Conservation (phyloP, 2,113 vertebrate species). For the Sclerurus mexicanus region DNA sequence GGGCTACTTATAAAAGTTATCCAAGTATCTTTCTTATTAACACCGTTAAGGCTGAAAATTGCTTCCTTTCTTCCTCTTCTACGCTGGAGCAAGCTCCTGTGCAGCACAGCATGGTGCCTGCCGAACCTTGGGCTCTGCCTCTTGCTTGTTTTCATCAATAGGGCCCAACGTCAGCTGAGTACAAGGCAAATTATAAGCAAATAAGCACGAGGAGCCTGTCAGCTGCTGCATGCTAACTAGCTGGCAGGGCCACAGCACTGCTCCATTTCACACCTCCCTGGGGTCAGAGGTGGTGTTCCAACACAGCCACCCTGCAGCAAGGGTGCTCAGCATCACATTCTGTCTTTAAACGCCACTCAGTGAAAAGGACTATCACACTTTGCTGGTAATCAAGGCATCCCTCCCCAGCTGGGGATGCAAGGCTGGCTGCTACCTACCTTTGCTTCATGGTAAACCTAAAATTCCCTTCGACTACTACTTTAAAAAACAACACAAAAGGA, state of each 20-base stretch:
- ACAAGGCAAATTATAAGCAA: background rate
- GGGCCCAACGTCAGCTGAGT: background rate
- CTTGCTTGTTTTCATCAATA: background rate
- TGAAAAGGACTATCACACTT: accelerated
- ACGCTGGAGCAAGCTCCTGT: background rate
- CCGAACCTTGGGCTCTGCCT: background rate
- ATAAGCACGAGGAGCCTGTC: background rate
- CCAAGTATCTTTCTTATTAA: background rate
- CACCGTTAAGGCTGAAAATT: background rate
- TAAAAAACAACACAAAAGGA: background rate
- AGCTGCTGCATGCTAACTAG: background rate
- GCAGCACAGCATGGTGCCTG: background rate
- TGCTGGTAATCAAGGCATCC: accelerated
- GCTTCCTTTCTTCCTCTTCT: constrained; percentile 16
- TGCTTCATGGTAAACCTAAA: background rate
- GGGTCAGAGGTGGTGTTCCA: background rate
- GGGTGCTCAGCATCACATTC: background rate
- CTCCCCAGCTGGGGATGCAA: background rate
- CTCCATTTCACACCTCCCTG: background rate
- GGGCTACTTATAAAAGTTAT: background rate
- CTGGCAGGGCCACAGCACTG: background rate
- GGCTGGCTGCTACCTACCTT: background rate
- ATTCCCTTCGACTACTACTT: background rate
- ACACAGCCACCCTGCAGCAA: background rate
- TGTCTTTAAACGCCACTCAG: accelerated